A percentile compares a stretch with the other conserved stretches of the same genome.
These are phyloP conservation scores for Lasiurus cinereus DNA, from an alignment of 2,113 vertebrate genomes.

Conservation along the genomic window DNA sequence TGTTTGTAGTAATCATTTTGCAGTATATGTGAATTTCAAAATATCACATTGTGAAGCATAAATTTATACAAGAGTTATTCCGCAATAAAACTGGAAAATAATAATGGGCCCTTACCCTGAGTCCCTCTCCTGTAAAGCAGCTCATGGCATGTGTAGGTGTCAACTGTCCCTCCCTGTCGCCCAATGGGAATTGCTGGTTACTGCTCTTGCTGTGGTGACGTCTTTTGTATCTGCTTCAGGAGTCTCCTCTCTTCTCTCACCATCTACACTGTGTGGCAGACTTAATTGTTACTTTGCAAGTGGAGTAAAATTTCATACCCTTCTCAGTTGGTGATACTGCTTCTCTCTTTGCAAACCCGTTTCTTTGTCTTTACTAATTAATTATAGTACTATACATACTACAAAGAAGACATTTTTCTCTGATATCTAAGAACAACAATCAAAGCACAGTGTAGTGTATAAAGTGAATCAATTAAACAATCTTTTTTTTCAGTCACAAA, in stretches of 20 bases:
- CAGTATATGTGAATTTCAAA: neutral
- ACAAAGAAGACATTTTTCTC: neutral
- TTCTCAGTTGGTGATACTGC: neutral
- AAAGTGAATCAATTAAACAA: conserved; percentile 25
- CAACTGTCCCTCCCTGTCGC: accelerated
- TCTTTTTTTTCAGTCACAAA: conserved; percentile 33
- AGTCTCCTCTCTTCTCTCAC: neutral
- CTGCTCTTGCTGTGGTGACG: neutral
- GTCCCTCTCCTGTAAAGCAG: neutral
- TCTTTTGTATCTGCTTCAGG: neutral
- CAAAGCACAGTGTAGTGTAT: neutral
- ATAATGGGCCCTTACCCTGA: neutral
- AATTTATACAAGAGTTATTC: neutral
- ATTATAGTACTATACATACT: neutral
- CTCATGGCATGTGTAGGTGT: no score
- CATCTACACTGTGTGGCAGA: neutral
- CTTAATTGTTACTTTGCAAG: neutral
- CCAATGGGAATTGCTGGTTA: neutral
- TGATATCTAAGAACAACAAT: neutral
- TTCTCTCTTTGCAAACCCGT: neutral
- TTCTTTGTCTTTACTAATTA: neutral
- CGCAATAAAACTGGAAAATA: neutral
- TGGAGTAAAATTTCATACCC: neutral
- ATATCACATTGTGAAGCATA: neutral
- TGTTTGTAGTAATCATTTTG: neutral